Base-by-base conservation (phyloP, 2,888 invertebrate genomes). In the Ophonus ardosiacus region DNA sequence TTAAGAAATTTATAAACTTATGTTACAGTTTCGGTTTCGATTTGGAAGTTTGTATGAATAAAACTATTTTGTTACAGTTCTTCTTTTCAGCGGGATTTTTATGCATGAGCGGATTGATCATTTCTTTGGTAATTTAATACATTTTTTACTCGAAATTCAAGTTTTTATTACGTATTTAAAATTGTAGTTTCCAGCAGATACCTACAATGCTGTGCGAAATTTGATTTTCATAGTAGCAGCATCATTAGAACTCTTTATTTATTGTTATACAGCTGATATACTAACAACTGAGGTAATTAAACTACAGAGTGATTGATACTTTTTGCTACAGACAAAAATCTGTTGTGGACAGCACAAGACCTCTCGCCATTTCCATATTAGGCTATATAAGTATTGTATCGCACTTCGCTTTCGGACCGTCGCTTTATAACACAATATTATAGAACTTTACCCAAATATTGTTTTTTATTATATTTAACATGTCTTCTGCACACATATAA, bases 201-300 rank as follows among this genome's bases (percentile, higher is more conserved):
- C 51, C 1, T 74, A 74, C 8, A 74, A 43, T 7, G 15, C 17
- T 7, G 0, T 74, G 1, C 7, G 71, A 1, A 74, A 74, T 43
- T 17, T 74, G 10, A 17, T 74, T 15, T 74, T 74, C 17, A 74
- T 74, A 74, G 43, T 43, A 43, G 21, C 71, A 10, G 43, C 18
- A 18, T 43, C 43, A 4, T 40, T 40, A 40, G 21, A 74, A 21
- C 18, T 74, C 5, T 74, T 74, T 43, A 17, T 74, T 7, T 43
- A 74, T 74, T 74, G 71, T 18, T 74, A 74, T 18, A 43, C 43
- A 18, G 71, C 43, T 4, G 71, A 74, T 10, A 15, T 74, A 43
- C 10, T 74, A 18, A 74, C 71, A 18, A 74, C 71, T 43, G 43
- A 74, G 40, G 71, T 74, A 74, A 68, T 7, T 8, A 65, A n/a